Base-by-base conservation (phyloP, 2,888 invertebrate species). In the Sicus ferrugineus region DNA sequence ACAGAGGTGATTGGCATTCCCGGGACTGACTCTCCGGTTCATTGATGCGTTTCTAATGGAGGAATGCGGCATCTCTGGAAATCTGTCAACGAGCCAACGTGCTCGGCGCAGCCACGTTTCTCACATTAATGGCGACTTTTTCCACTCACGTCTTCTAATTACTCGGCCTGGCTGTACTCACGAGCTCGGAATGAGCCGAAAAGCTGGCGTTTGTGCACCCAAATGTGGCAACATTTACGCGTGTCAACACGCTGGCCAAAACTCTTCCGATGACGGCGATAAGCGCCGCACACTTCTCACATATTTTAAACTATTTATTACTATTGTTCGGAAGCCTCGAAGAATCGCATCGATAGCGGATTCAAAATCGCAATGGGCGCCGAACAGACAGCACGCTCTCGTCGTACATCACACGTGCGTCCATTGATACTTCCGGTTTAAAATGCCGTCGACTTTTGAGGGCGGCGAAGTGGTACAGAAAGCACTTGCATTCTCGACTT, bases 231-330 rank as follows among this genome's bases (percentile, higher is more conserved):
- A 79, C 42, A n/a, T n/a, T 78, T 80, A 80, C 81, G 80, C 77
- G 80, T 82, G 82, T 79, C 80, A 80, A 81, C 78, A 77, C 77
- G 75, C 77, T 80, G 78, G 77, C 78, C 78, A 80, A 76, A n/a
- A n/a, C n/a, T n/a, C n/a, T 77, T 71, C 66, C 72, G 75, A 75
- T 76, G 26, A 5, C 48, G 50, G 9, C 61, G 76, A 80, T 80
- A 79, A 80, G 77, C 73, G 68, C 70, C 72, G 74, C 81, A 81
- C 81, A 80, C 78, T 80, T 78, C 75, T 70, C 75, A 77, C 77
- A 79, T 80, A 81, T 77, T 80, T 78, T 78, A 82, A 73, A 73
- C 69, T 70, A 72, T 72, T 73, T 64, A 69, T 16, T n/a, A 7
- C 61, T 69, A 5, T 28, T 46, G 46, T 28, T 23, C 4, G 23